A percentile compares a stretch with the other conserved stretches of the same genome.
Conservation (phyloP, 1,140 invertebrate species). For the Planococcus citri region DNA sequence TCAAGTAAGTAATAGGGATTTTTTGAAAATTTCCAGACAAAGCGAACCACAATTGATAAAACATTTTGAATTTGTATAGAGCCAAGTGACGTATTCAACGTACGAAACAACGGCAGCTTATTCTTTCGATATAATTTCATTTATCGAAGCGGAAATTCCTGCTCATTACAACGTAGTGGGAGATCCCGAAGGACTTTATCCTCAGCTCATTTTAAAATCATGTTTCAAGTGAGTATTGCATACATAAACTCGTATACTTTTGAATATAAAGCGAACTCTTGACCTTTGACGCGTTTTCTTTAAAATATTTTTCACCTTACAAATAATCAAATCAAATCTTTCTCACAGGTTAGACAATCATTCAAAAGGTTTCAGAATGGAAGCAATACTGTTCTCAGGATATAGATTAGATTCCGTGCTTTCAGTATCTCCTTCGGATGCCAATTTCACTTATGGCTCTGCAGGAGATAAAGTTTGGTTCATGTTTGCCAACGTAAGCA, state of each 20-base stretch:
- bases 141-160: slow-evolving; percentile 45
- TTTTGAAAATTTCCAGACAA: neutral
- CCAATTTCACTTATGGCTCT: slow-evolving; percentile 39
- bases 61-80: neutral
- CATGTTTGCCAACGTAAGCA: slow-evolving; percentile 44
- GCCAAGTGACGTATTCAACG: slow-evolving; percentile 40
- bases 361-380: slow-evolving; percentile 43
- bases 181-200: slow-evolving; percentile 46
- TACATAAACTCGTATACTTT: neutral
- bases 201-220: slow-evolving; percentile 43
- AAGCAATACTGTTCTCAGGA: slow-evolving; percentile 48
- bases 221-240: slow-evolving; percentile 41
- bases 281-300: neutral
- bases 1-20: slow-evolving; percentile 37
- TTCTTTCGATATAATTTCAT: slow-evolving; percentile 41
- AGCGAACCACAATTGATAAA: neutral
- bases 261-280: neutral
- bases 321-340: slow-evolving; percentile 20
- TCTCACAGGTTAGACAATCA: slow-evolving; percentile 44
- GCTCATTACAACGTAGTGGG: slow-evolving; percentile 43
- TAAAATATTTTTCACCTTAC: too few relatives aligned
- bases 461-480: slow-evolving; percentile 47
- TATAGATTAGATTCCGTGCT: slow-evolving; percentile 41
- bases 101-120: slow-evolving; percentile 42
- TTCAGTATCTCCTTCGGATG: slow-evolving; percentile 38